A percentile compares a stretch with the other conserved stretches of the same genome.
These are phyloP conservation scores for Galeopterus variegatus DNA, from an alignment of 2,113 vertebrate genomes.

Conservation along the genomic window DNA sequence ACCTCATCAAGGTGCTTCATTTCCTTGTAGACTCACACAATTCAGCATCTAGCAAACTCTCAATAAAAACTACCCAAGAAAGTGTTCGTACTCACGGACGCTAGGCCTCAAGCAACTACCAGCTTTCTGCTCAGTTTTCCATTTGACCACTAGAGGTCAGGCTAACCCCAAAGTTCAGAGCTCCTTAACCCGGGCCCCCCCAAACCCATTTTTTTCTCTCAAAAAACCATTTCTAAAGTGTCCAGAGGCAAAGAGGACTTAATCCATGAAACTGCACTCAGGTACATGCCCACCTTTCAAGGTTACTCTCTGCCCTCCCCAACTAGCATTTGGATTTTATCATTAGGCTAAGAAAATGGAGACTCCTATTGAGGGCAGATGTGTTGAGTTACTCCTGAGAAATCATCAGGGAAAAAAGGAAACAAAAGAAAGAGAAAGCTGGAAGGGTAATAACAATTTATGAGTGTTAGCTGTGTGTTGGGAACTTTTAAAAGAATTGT, in stretches of 20 bases:
- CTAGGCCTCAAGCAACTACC: too few species aligned
- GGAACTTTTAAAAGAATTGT: not conserved
- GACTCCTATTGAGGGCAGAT: not conserved
- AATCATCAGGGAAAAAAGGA: not conserved
- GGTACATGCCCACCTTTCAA: too few species aligned
- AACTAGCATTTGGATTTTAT: not conserved
- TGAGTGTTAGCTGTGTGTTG: not conserved
- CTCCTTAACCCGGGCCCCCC: accelerated
- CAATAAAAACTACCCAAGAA: not conserved
- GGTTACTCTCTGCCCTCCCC: not conserved
- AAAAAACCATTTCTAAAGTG: not conserved
- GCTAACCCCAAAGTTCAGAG: constrained; percentile 72
- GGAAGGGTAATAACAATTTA: not conserved
- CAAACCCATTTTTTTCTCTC: too few species aligned
- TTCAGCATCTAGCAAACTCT: not conserved
- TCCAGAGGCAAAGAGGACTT: not conserved
- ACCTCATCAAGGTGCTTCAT: not conserved
- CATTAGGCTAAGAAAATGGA: not conserved
- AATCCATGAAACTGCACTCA: not conserved
- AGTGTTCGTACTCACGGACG: too few species aligned
- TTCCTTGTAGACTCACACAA: not conserved
- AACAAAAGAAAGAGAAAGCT: not conserved
- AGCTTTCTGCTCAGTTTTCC: constrained; percentile 17
- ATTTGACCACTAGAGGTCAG: constrained; percentile 86
- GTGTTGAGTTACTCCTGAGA: not conserved